Evolutionary conservation across 1,140 invertebrate species (phyloP), one percentile per base, ranked within the genome.

Genomic region (Phenacoccus solenopsis): DNA sequence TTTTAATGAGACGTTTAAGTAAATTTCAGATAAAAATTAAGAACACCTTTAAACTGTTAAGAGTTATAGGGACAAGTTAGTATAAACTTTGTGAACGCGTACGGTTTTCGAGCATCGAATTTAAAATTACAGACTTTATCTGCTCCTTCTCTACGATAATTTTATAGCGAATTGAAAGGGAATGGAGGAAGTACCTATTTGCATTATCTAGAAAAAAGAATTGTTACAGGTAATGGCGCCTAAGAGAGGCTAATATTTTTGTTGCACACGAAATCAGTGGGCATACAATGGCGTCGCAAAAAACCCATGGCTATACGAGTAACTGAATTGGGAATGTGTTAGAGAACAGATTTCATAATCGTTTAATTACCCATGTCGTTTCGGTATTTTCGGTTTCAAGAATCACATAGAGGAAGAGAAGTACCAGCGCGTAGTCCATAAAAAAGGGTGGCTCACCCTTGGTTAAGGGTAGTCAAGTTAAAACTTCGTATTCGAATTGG

Each of bases 1-100:
- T 64, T 64, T 64, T 64, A 64, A 64, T 64, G 59, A 64, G 59
- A 27, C 59, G 20, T 27, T 64, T 25, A 64, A 64, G 22, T 64
- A 64, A 64, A 64, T 64, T 64, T 27, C 59, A 25, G 59, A 64
- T 64, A 64, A 64, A 64, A 64, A 64, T 64, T 64, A 64, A 64
- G 22, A 64, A 64, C 59, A 64, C 25, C 25, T 64, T 64, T 25
- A 64, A 64, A 25, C 25, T 24, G 59, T 64, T 64, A 64, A 64
- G 59, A 64, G 25, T 64, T 64, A 24, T 38, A n/a, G 16, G 25
- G 59, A 27, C 20, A 64, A 64, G 22, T 64, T 64, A n/a, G n/a
- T n/a, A 22, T 64, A 64, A 64, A 64, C 59, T 64, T 64, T 16
- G 13, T 20, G 16, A 49, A 16, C n/a, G 38, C 12, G 38, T 49